Percentiles rank a stretch among this genome's conserved stretches.
phyloP scores from a whole-genome alignment of 2,113 vertebrate species.

The Paradoxurus hermaphroditus region DNA sequence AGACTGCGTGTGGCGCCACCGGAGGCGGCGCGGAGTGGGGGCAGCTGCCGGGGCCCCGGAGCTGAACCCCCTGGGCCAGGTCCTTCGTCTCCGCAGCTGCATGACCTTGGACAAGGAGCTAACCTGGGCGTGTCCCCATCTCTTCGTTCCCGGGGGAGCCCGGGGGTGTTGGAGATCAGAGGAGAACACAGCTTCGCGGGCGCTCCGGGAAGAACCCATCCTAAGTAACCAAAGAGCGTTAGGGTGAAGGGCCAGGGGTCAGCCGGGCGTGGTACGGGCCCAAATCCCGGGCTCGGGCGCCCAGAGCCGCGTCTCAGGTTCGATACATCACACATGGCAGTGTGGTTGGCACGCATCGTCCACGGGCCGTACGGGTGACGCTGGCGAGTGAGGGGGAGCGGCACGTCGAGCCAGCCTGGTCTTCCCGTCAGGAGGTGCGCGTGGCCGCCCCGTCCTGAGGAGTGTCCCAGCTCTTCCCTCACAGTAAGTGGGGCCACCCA shows the following conservation, averaged over 20 bases:
- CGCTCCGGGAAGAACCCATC: not conserved
- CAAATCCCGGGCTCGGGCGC: not conserved
- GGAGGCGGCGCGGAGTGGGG: not conserved
- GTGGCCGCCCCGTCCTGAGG: not conserved
- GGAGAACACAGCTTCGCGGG: too few species aligned
- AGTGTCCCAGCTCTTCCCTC: accelerated
- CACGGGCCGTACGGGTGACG: too few species aligned
- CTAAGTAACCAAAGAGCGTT: accelerated
- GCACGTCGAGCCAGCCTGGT: not conserved
- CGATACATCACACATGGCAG: not conserved
- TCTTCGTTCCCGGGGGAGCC: not conserved
- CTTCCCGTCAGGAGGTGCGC: not conserved
- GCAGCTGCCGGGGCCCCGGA: accelerated
- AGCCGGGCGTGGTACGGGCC: accelerated
- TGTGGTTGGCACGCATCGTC: too few species aligned
- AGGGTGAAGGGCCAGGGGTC: accelerated
- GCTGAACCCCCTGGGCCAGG: accelerated
- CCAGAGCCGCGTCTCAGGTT: not conserved
- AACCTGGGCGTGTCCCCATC: too few species aligned
- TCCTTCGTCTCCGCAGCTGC: not conserved
- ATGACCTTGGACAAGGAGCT: too few species aligned
- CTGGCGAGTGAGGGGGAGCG: too few species aligned
- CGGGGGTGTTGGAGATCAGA: not conserved
- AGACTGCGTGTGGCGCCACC: accelerated
- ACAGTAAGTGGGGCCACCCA: not conserved